phyloP scores from a whole-genome alignment of 2,888 invertebrate genomes.

The Zelleria hepariella region DNA sequence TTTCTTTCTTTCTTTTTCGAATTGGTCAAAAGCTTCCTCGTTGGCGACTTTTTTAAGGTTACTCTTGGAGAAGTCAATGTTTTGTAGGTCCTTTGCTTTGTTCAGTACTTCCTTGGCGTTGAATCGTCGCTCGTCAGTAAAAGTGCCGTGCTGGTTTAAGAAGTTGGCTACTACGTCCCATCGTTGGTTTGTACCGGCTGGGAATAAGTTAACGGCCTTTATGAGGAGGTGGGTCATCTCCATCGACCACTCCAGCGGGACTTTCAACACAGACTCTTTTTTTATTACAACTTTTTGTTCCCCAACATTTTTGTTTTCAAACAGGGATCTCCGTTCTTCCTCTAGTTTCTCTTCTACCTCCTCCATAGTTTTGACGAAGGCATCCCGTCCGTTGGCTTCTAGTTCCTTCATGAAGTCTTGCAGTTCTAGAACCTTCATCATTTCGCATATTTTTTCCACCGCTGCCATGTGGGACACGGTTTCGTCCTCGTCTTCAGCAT shows the following conservation, averaged over 20 bases:
- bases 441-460: constrained; percentile 93
- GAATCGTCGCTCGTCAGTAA: constrained; percentile 72
- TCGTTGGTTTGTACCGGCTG: constrained; percentile 93
- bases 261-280: constrained; percentile 52
- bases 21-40: constrained; percentile 91
- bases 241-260: constrained; percentile 81
- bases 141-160: constrained; percentile 87
- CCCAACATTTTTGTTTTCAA: constrained; percentile 65
- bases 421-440: constrained; percentile 78
- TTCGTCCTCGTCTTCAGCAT: constrained; percentile 78
- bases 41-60: constrained; percentile 90
- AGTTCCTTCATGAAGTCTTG: constrained; percentile 82
- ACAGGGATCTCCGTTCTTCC: constrained; percentile 78
- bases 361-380: constrained; percentile 77
- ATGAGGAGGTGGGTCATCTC: constrained; percentile 92
- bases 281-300: constrained; percentile 52
- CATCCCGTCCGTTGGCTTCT: constrained; percentile 74
- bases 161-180: constrained; percentile 97
- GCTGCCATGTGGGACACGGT: constrained; percentile 88
- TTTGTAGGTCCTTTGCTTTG: constrained; percentile 96
- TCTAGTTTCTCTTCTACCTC: constrained; percentile 84
- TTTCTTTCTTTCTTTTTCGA: constrained; percentile 87
- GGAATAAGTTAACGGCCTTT: constrained; percentile 97
- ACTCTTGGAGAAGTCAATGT: constrained; percentile 87
- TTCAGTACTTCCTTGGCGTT: constrained; percentile 93